Conservation (phyloP, 2,797 vertebrate species). For the Cyprinodon diabolis region DNA sequence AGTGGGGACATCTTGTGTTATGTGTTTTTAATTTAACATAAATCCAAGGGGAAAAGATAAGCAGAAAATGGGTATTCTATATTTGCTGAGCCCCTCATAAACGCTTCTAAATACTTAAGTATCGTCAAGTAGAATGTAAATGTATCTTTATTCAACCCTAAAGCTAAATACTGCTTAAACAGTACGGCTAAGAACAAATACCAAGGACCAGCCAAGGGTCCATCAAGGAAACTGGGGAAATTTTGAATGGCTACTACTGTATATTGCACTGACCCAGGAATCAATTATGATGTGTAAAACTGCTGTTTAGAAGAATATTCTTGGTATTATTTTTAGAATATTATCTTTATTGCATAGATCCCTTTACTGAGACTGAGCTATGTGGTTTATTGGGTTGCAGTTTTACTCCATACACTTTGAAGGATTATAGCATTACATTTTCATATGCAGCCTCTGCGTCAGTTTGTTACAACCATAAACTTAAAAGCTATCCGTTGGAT, state of each 20-base stretch:
- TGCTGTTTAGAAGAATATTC: neutral
- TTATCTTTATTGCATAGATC: neutral
- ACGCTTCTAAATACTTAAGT: neutral
- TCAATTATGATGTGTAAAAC: neutral
- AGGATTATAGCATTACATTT: constrained; percentile 22
- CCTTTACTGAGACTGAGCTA: neutral
- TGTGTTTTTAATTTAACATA: neutral
- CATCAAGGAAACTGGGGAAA: no score
- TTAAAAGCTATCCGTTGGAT: neutral
- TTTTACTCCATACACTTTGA: constrained; percentile 37
- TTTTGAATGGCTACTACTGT: neutral
- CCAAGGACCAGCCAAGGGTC: no score
- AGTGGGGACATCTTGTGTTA: neutral
- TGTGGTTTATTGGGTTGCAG: constrained; percentile 10
- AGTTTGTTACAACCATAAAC: neutral
- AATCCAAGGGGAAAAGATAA: neutral
- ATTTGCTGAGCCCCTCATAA: neutral
- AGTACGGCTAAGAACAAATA: no score
- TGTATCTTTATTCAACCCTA: neutral
- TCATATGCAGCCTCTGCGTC: constrained; percentile 2
- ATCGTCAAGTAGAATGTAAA: neutral
- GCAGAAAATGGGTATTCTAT: neutral
- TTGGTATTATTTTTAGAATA: neutral
- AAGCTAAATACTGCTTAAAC: neutral
- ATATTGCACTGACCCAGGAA: neutral